Conservation (phyloP, 2,888 invertebrate species). For the Xylota sylvarum region DNA sequence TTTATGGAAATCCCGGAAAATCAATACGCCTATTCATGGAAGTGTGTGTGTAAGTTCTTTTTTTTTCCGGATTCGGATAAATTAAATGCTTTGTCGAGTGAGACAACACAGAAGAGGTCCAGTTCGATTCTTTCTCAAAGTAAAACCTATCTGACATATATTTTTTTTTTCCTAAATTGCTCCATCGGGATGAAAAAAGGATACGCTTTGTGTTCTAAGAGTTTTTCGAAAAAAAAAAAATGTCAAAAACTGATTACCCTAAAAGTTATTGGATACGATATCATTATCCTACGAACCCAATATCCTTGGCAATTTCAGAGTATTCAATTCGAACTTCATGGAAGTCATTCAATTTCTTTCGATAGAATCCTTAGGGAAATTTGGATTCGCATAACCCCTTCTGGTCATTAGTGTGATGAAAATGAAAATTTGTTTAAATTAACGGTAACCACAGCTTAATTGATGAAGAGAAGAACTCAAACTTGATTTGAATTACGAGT, state of each 20-base stretch:
- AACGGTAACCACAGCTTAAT: not conserved
- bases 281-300: slow-evolving; percentile 12
- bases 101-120: not conserved
- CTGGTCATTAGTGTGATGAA: slow-evolving; percentile 14
- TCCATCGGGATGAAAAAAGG: not conserved
- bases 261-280: not conserved
- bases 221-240: not conserved
- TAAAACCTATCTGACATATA: slow-evolving; percentile 2
- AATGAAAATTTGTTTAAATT: slow-evolving; percentile 6
- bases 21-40: not conserved
- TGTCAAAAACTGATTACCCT: not conserved
- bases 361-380: no score
- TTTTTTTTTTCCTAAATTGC: not conserved
- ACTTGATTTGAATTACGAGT: no score
- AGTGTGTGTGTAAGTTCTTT: not conserved
- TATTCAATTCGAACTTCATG: slow-evolving; percentile 3
- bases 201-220: not conserved
- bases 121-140: not conserved
- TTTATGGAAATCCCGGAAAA: not conserved
- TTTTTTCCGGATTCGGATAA: slow-evolving; percentile 9
- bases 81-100: not conserved
- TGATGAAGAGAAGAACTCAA: not conserved
- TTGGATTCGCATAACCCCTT: not conserved
- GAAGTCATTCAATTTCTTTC: no score
- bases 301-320: slow-evolving; percentile 17